Base-by-base conservation (phyloP, 2,113 vertebrate species). In the Labeo catla region DNA sequence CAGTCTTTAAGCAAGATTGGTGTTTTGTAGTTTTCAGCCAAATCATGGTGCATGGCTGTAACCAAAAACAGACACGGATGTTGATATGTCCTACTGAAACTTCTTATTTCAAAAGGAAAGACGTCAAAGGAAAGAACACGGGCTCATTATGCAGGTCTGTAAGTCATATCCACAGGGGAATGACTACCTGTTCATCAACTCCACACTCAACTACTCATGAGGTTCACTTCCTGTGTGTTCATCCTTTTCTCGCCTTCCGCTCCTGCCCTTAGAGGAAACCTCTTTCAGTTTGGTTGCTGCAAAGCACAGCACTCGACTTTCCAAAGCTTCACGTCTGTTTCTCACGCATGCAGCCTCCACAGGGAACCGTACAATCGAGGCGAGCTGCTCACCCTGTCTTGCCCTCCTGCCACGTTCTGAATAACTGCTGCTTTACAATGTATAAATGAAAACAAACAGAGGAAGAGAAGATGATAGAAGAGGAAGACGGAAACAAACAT, bases 181-280 rank as follows among this genome's bases (percentile, higher is more conserved):
- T n/a, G 10, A 23, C 21, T 23, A 76, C n/a, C 45, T 50, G 45
- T 50, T 76, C 45, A 76, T 43, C 11, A 76, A 47, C 45, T 50
- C 2, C 73, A 76, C 21, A 78, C 19, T n/a, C 16, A 39, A 39
- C 52, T 43, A 79, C 16, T 34, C 28, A 34, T 43, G 10, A 59
- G 28, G 15, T 36, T 13, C 76, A 59, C 66, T 70, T 79, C 45
- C 34, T 34, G 36, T 88, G 76, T 89, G 84, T 91, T 88, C 88
- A 76, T 85, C 81, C 63, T 57, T 85, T 47, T 81, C 91, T 90
- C 87, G 91, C 89, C 92, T 91, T 89, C 63, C 88, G 76, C 72
- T 47, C 87, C 86, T 91, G 91, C 92, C 92, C 89, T 94, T 91
- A 92, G 15, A 23, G 45, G 28, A 39, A 63, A 39, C 57, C 39